Base-by-base conservation (phyloP, 2,888 invertebrate genomes). In the Cheilosia grossa region DNA sequence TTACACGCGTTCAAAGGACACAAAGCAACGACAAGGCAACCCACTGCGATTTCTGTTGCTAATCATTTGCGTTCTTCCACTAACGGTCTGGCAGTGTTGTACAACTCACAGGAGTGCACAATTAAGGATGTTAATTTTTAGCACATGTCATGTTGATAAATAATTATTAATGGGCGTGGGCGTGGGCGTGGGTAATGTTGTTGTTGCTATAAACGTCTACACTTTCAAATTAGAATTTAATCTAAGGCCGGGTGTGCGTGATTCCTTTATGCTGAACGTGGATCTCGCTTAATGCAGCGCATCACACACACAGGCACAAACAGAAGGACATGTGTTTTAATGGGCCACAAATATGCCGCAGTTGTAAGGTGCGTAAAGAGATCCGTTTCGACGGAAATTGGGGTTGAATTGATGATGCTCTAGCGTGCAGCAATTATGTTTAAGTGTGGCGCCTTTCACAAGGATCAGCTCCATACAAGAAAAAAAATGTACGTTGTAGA, bases 131-230 rank as follows among this genome's bases (percentile, higher is more conserved):
- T 85, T 85, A 85, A 85, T 85, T 85, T 81, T 85, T 81, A 85
- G 85, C 80, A 81, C 81, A 85, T 81, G 85, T 81, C 85, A 81
- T 81, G 85, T 85, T 85, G 77, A 85, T 85, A 85, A 85, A 85
- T 85, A 85, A 85, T 85, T 81, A 85, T 85, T 63, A 74, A 73
- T 69, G 73, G 59, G 30, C 54, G 54, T 61, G 40, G 40, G 17
- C 17, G n/a, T 15, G 19, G 37, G 27, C 4, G n/a, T 30, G n/a
- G 33, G 63, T 37, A 13, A 27, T 27, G 6, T 33, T 33, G 0
- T 10, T 37, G 53, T 51, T 33, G 33, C 6, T 37, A 15, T 6
- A 19, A 19, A 17, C 40, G n/a, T 61, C 15, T 27, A 70, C 67
- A 37, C 51, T 40, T 53, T 69, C 74, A 83, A 80, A 80, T 83